Evolutionary conservation across 2,888 invertebrate genomes (phyloP).

Genomic region (Sialis fuliginosa): DNA sequence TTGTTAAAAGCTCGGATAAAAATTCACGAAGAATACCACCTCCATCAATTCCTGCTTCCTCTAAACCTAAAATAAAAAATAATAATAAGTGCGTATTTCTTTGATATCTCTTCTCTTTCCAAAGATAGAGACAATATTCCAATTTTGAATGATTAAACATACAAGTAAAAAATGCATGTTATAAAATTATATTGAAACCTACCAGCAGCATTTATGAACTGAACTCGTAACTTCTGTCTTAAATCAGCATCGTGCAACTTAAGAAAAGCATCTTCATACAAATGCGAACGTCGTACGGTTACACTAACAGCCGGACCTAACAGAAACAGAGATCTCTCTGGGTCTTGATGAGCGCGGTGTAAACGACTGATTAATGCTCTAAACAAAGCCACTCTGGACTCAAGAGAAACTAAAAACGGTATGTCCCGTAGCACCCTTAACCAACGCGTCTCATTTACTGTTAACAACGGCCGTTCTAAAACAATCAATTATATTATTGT

Average conservation of each 20-base stretch:
- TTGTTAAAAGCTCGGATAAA: slow-evolving; percentile 80
- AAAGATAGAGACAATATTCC: too few species aligned
- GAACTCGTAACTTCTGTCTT: slow-evolving; percentile 69
- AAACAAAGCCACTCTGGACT: slow-evolving; percentile 71
- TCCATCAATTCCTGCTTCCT: slow-evolving; percentile 95
- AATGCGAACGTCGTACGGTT: slow-evolving; percentile 68
- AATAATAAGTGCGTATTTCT: too few species aligned
- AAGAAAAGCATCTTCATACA: slow-evolving; percentile 91
- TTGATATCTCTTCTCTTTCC: too few species aligned
- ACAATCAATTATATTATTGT: not conserved
- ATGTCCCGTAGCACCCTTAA: slow-evolving; percentile 79
- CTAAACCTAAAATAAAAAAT: slow-evolving; percentile 31
- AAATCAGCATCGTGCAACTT: slow-evolving; percentile 52
- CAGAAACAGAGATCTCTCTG: slow-evolving; percentile 10
- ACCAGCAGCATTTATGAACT: slow-evolving; percentile 71
- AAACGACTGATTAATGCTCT: slow-evolving; percentile 41
- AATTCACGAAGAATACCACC: slow-evolving; percentile 95
- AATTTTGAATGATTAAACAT: too few species aligned
- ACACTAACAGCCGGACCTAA: slow-evolving; percentile 26
- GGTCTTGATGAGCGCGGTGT: slow-evolving; percentile 20
- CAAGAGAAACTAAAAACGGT: slow-evolving; percentile 88
- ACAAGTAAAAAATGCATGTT: too few species aligned
- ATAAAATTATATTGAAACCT: too few species aligned
- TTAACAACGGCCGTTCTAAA: slow-evolving; percentile 57
- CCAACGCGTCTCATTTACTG: slow-evolving; percentile 73